These are phyloP conservation scores for Cylloceria caligata DNA, from an alignment of 2,888 invertebrate species.

Conservation along the genomic window DNA sequence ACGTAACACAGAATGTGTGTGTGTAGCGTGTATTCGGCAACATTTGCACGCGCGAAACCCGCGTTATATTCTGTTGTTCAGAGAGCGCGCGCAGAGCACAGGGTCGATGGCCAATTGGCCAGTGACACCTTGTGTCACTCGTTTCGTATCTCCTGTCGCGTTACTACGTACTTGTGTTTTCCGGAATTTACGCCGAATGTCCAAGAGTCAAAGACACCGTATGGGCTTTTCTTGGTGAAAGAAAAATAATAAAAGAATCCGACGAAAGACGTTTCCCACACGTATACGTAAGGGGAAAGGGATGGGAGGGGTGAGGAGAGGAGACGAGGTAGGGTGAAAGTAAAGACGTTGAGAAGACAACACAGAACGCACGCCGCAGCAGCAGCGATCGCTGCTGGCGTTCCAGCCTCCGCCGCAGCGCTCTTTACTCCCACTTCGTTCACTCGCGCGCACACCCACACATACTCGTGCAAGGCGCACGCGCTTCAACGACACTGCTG, in stretches of 20 bases:
- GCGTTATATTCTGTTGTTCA: not conserved
- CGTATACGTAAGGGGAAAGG: conserved; percentile 42
- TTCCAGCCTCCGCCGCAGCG: conserved; percentile 70
- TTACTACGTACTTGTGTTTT: not conserved
- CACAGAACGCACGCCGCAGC: conserved; percentile 65
- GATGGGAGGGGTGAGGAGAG: conserved; percentile 24
- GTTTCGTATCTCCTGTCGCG: not conserved
- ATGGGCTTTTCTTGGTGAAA: not conserved
- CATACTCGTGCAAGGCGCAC: conserved; percentile 43
- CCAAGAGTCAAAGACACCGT: not conserved
- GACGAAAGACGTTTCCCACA: conserved; percentile 38
- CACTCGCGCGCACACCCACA: conserved; percentile 39
- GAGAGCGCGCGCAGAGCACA: conserved; percentile 16
- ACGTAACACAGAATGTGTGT: too few species aligned
- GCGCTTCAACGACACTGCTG: conserved; percentile 53
- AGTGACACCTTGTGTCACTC: conserved; percentile 55
- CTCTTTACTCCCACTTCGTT: conserved; percentile 67
- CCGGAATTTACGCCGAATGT: not conserved
- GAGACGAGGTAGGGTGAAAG: conserved; percentile 70
- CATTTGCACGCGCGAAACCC: not conserved
- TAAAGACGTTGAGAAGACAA: conserved; percentile 81
- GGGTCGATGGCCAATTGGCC: conserved; percentile 60
- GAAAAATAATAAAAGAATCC: too few species aligned
- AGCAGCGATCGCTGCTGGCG: conserved; percentile 43
- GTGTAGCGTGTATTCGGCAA: not conserved